phyloP scores from a whole-genome alignment of 1,140 invertebrate species.

The Drosophila fuyamai region DNA sequence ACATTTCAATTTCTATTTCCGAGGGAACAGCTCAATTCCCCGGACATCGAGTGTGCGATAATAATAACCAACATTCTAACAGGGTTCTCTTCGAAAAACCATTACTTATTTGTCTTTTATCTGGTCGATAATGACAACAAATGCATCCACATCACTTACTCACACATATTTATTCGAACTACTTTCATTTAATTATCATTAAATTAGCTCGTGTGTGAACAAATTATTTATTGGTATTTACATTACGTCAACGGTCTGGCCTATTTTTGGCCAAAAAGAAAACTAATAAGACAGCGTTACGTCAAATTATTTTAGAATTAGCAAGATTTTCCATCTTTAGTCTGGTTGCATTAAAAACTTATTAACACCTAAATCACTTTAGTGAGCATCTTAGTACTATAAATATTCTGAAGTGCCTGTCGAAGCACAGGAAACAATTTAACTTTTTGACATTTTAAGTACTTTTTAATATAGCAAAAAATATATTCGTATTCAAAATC shows the following conservation, averaged over 20 bases:
- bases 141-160: constrained; percentile 22
- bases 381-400: constrained; percentile 3
- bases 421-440: constrained; percentile 25
- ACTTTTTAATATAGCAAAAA: neutral
- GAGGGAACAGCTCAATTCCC: constrained; percentile 24
- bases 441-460: constrained; percentile 22
- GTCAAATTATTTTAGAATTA: neutral
- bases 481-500: neutral
- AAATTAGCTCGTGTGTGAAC: constrained; percentile 28
- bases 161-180: constrained; percentile 11
- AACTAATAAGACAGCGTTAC: constrained; percentile 7
- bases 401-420: constrained; percentile 18
- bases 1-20: constrained; percentile 31
- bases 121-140: constrained; percentile 18
- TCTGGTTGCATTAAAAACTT: neutral
- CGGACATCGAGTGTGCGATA: constrained; percentile 25
- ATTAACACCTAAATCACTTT: constrained; percentile 25
- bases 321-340: constrained; percentile 6
- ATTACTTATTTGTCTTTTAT: constrained; percentile 5
- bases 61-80: constrained; percentile 19
- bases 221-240: constrained; percentile 45
- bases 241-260: constrained; percentile 21
- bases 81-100: neutral
- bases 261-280: constrained; percentile 13
- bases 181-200: constrained; percentile 35